A percentile compares a stretch with the other conserved stretches of the same genome.
These are phyloP conservation scores for Eulithis prunata DNA, from an alignment of 2,888 invertebrate genomes.

Conservation along the genomic window DNA sequence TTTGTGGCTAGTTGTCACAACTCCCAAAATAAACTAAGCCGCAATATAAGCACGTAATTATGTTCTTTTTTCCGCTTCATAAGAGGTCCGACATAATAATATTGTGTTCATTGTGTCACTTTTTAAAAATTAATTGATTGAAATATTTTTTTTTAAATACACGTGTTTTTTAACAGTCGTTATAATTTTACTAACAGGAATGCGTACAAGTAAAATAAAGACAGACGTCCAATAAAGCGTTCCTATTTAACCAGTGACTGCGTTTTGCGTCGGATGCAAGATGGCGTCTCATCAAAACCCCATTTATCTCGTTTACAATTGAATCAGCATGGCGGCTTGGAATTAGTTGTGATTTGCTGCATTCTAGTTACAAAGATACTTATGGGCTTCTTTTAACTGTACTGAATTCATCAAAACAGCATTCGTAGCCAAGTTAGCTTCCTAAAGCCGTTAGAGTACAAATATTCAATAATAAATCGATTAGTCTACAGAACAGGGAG, in stretches of 20 bases:
- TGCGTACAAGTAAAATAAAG: slow-evolving; percentile 8
- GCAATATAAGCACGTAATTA: no score
- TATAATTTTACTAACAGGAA: slow-evolving; percentile 6
- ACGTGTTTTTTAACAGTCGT: background rate
- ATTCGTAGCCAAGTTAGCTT: no score
- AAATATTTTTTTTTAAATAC: no score
- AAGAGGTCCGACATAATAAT: no score
- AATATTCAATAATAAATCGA: no score
- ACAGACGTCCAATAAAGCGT: slow-evolving; percentile 16
- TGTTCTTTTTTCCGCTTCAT: no score
- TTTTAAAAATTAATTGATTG: no score
- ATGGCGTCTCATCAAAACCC: slow-evolving; percentile 53
- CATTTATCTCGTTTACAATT: slow-evolving; percentile 55
- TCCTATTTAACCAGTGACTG: slow-evolving; percentile 12
- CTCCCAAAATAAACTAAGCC: no score
- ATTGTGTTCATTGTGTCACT: no score
- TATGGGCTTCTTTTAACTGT: background rate
- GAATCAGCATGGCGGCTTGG: slow-evolving; percentile 28
- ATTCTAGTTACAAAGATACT: background rate
- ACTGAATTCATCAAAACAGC: background rate
- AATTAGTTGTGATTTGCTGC: slow-evolving; percentile 27
- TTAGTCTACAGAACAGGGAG: no score
- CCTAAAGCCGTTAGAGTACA: no score
- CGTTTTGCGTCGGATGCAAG: slow-evolving; percentile 27
- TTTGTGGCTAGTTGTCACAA: no score